A percentile compares a stretch with the other conserved stretches of the same genome.
Evolutionary conservation across 2,113 vertebrate genomes (phyloP).

Genomic region (Laticauda colubrina): DNA sequence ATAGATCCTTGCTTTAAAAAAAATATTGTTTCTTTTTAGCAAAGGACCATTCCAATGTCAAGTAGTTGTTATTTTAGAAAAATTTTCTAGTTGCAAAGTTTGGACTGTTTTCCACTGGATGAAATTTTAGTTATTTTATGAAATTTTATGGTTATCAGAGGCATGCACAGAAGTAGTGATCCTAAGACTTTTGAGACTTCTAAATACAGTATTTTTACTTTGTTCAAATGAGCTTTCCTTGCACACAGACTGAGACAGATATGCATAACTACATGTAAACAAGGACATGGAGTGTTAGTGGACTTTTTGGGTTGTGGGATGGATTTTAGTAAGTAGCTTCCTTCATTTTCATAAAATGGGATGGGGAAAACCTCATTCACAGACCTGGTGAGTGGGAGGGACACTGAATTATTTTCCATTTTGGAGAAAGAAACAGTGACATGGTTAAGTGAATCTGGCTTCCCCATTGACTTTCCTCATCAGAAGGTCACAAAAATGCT

Average conservation of each 20-base stretch:
- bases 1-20: background rate
- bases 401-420: background rate
- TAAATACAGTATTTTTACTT: background rate
- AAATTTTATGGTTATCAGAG: background rate
- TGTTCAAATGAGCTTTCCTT: background rate
- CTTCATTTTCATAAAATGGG: background rate
- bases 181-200: background rate
- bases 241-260: background rate
- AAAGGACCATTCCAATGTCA: background rate
- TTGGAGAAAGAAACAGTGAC: background rate
- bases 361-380: background rate
- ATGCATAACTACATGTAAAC: background rate
- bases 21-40: background rate
- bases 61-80: background rate
- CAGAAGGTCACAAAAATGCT: background rate
- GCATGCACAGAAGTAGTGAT: background rate
- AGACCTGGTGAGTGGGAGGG: background rate
- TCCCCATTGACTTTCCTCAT: background rate
- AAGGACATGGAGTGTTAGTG: background rate
- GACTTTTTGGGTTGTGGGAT: background rate
- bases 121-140: background rate
- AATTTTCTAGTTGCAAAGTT: background rate
- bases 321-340: background rate
- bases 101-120: background rate
- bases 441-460: background rate